Conservation (phyloP, 2,113 vertebrate genomes). For the Tenebrosternarchus preto region DNA sequence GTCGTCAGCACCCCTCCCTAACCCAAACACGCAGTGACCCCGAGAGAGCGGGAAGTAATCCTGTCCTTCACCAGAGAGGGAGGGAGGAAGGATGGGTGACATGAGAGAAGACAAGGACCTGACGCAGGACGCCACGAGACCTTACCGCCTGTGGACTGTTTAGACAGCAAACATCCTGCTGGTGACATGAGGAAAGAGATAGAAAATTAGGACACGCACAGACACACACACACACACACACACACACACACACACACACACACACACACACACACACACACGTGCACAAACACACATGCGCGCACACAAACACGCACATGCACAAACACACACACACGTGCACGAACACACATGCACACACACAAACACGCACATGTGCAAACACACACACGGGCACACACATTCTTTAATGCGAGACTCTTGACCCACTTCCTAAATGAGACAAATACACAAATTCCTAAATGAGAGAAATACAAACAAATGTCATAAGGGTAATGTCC, state of each 20-base stretch:
- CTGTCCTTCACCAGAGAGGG: constrained; percentile 15
- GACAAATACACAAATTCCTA: constrained; percentile 15
- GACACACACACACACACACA: constrained; percentile 12
- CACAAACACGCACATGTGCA: no score
- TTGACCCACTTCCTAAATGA: background rate
- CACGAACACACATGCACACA: no score
- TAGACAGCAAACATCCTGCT: constrained; percentile 64
- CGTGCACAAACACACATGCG: no score
- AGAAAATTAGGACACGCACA: constrained; percentile 28
- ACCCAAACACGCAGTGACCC: constrained; percentile 57
- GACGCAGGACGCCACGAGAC: constrained; percentile 55
- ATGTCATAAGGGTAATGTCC: background rate
- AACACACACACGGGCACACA: constrained; percentile 27
- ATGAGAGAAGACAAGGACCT: constrained; percentile 41
- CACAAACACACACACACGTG: no score
- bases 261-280: no score
- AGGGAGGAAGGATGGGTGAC: constrained; percentile 38
- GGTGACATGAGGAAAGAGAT: constrained; percentile 38
- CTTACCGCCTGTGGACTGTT: constrained; percentile 45
- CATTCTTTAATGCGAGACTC: background rate
- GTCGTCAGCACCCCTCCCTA: background rate
- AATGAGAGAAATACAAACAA: constrained; percentile 21
- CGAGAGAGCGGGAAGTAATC: constrained; percentile 21
- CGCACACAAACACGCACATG: no score
- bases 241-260: no score